Percentiles rank a stretch among this genome's conserved stretches.
phyloP scores from a whole-genome alignment of 2,113 vertebrate species.

The Micronisus gabar region DNA sequence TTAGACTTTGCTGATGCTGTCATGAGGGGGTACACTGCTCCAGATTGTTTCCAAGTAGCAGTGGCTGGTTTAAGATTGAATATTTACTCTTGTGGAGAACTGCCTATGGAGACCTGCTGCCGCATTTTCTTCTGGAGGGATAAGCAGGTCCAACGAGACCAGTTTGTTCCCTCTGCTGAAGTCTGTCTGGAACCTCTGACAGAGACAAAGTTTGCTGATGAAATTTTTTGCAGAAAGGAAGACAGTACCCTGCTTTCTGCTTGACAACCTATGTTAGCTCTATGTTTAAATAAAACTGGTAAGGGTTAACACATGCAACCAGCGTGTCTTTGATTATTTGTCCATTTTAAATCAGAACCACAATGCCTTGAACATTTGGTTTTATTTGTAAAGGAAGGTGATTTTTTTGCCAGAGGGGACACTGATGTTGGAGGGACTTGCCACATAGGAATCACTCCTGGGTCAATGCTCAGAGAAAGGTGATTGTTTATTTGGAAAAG shows the following conservation, averaged over 20 bases:
- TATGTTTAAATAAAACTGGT: not conserved
- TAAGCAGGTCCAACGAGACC: not conserved
- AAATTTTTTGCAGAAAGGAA: not conserved
- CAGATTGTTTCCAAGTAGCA: not conserved
- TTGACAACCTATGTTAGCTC: not conserved
- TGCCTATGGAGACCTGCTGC: not conserved
- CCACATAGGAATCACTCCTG: too few species aligned
- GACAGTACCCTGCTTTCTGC: not conserved
- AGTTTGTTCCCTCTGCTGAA: not conserved
- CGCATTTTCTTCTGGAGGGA: not conserved
- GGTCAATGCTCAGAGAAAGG: not conserved
- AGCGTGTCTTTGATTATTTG: not conserved
- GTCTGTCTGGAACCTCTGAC: not conserved
- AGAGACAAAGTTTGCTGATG: too few species aligned
- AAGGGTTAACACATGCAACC: not conserved
- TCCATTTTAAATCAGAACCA: not conserved
- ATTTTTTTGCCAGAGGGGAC: not conserved
- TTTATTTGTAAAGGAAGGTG: not conserved
- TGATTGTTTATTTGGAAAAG: not conserved
- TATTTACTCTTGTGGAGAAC: not conserved
- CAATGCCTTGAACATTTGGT: too few species aligned
- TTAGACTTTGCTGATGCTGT: too few species aligned
- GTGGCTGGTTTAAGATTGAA: not conserved
- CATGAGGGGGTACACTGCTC: rapidly evolving
- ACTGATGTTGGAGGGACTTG: not conserved